Evolutionary conservation across 2,113 vertebrate species (phyloP).

Genomic region (Lagopus leucura): DNA sequence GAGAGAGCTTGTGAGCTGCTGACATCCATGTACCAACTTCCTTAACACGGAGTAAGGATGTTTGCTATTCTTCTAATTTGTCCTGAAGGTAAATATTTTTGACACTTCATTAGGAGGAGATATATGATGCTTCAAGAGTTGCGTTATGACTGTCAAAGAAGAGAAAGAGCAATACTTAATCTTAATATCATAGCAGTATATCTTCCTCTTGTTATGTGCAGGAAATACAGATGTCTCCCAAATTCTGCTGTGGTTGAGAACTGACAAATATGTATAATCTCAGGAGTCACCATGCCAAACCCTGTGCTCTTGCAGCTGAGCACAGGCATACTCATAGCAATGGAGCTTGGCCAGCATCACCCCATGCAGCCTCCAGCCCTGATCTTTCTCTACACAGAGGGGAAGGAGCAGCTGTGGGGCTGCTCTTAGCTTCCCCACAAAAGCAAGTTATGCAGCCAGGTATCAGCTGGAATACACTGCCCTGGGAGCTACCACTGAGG

Average conservation of each 20-base stretch:
- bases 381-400: fast-evolving
- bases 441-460: not conserved
- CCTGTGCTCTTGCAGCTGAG: not conserved
- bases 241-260: constrained; percentile 3
- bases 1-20: constrained; percentile 28
- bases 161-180: constrained; percentile 49
- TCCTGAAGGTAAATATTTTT: constrained; percentile 64
- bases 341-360: not conserved
- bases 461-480: not conserved
- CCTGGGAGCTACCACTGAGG: not conserved
- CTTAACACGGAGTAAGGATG: not conserved
- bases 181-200: not conserved
- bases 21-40: not conserved
- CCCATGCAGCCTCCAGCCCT: fast-evolving
- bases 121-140: constrained; percentile 23
- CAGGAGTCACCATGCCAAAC: not conserved
- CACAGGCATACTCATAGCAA: not conserved
- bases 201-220: constrained; percentile 2
- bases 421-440: not conserved
- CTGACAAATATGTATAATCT: constrained; percentile 32
- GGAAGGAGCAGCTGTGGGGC: not conserved
- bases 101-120: constrained; percentile 62
- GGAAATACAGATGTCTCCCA: constrained; percentile 48
- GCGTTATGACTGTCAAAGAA: constrained; percentile 60
- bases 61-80: constrained; percentile 41